Evolutionary conservation across 2,113 vertebrate species (phyloP).

Genomic region (Baryphthengus martii): DNA sequence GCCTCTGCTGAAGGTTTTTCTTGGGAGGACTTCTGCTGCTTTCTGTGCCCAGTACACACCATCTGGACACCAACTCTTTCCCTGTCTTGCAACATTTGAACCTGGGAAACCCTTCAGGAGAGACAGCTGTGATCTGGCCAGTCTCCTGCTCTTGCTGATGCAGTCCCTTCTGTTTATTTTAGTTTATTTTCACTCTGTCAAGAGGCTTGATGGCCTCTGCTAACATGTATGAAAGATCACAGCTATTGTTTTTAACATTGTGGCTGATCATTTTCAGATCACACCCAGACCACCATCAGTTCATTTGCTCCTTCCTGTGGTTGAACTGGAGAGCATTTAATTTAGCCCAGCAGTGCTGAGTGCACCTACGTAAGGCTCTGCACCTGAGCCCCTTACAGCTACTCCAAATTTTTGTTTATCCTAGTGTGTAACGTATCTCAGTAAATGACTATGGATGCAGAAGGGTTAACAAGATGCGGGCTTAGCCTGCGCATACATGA

Average conservation of each 20-base stretch:
- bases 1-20: not conserved
- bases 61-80: not conserved
- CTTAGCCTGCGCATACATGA: not conserved
- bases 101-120: not conserved
- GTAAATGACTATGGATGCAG: not conserved
- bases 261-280: not conserved
- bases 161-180: not conserved
- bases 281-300: not conserved
- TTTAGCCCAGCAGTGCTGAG: not conserved
- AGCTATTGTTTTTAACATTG: not conserved
- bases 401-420: not conserved
- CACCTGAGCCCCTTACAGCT: not conserved
- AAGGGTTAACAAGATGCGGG: conserved; percentile 10
- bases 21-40: not conserved
- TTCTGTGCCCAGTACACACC: not conserved
- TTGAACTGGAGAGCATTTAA: not conserved
- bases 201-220: not conserved
- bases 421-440: not conserved
- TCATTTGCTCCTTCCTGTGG: not conserved
- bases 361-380: accelerated
- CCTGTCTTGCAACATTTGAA: not conserved
- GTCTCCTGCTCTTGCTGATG: not conserved
- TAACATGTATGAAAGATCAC: not conserved
- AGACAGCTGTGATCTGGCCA: not conserved
- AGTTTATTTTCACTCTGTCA: not conserved